Base-by-base conservation (phyloP, 30 jellyfish, hydroid and myxozoan species). In the Clytia hemisphaerica region DNA sequence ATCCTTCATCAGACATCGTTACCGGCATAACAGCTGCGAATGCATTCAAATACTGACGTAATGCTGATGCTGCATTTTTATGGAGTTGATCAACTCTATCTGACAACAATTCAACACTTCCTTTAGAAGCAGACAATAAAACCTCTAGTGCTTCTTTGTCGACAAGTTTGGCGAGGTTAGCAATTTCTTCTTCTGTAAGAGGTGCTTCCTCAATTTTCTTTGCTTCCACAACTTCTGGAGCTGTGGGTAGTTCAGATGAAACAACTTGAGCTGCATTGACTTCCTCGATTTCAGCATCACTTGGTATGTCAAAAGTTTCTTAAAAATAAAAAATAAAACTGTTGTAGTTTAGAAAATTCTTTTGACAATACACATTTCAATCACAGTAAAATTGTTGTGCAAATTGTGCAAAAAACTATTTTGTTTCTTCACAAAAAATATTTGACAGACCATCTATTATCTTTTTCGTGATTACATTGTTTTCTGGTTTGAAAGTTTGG, bases 141-240 rank as follows among this genome's bases (percentile, higher is more conserved):
- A 73, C 83, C 36, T 88, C 94, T 61, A 79, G 32, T 6, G 93
- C 68, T 46, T 80, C 29, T 38, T 36, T 65, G 34, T 73, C 92
- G 16, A 61, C 65, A 26, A 69, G 26, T 10, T 69, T 18, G 5
- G 81, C 21, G 4, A 69, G 59, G 9, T 18, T 47, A n/a, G 46
- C 50, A 4, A 69, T 49, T 4, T 69, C 81, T 46, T 69, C 81
- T 15, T 19, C 9, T 36, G 70, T 36, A 30, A 65, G 37, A 4
- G 70, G 45, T 0, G 73, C 21, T 26, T 29, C n/a, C n/a, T n/a
- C n/a, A n/a, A n/a, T n/a, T n/a, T n/a, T n/a, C n/a, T n/a, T n/a
- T n/a, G n/a, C n/a, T n/a, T n/a, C n/a, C n/a, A n/a, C 63, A 30
- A 65, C 30, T 15, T 33, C 32, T 15, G 67, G 26, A 28, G 27